phyloP scores from a whole-genome alignment of 1,140 invertebrate genomes.

The Sesamia nonagrioides region DNA sequence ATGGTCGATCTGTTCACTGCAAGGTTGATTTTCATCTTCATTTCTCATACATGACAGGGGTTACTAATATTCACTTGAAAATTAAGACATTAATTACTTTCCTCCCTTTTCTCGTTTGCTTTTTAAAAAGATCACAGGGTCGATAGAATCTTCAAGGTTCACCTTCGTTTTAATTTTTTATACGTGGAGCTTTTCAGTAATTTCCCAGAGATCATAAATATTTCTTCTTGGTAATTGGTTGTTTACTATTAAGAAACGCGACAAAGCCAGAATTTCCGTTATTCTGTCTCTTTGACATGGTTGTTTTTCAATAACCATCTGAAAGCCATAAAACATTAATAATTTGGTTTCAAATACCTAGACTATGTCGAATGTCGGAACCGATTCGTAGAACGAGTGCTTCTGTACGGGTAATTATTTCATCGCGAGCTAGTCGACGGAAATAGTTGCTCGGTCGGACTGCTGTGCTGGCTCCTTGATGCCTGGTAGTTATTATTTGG shows the following conservation, averaged over 20 bases:
- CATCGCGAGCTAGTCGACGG: conserved; percentile 35
- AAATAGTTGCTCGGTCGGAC: conserved; percentile 45
- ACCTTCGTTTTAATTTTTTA: not conserved
- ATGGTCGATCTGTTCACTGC: not conserved
- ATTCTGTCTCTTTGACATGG: not conserved
- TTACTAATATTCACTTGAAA: not conserved
- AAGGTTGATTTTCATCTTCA: conserved; percentile 22
- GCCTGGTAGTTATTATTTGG: not conserved
- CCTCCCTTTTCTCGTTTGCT: not conserved
- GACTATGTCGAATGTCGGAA: conserved; percentile 47
- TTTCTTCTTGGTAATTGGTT: not conserved
- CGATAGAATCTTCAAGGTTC: not conserved
- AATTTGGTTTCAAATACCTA: conserved; percentile 30
- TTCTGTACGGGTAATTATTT: conserved; percentile 45
- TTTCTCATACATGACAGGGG: conserved; percentile 9
- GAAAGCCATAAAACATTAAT: conserved; percentile 6
- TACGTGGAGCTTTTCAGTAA: not conserved
- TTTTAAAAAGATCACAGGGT: not conserved
- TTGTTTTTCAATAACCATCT: conserved; percentile 19
- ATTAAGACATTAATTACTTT: conserved; percentile 11
- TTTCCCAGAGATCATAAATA: not conserved
- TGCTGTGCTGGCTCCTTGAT: not conserved
- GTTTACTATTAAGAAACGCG: not conserved
- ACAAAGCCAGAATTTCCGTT: not conserved
- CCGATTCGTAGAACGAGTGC: conserved; percentile 36